These are phyloP conservation scores for Caprella mutica DNA, from an alignment of 2,888 invertebrate genomes.

Conservation along the genomic window DNA sequence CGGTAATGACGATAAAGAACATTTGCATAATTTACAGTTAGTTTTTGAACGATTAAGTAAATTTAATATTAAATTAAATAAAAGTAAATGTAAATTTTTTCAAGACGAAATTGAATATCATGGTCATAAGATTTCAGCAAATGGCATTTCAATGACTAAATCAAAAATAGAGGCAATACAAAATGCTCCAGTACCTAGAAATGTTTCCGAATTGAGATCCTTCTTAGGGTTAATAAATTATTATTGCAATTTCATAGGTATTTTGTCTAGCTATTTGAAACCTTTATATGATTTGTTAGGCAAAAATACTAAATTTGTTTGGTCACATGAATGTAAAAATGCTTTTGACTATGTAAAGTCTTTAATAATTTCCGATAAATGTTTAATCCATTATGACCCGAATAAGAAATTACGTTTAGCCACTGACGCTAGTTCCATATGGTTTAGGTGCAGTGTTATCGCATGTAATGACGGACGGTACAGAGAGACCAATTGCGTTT, in stretches of 20 bases:
- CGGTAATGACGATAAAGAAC: not conserved
- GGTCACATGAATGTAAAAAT: not conserved
- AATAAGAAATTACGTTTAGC: slow-evolving; percentile 5
- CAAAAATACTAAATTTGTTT: not conserved
- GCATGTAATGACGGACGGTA: slow-evolving; percentile 38
- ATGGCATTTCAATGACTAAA: too few species aligned
- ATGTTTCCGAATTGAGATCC: not conserved
- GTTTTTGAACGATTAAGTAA: not conserved
- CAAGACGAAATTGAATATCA: not conserved
- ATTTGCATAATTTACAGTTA: not conserved
- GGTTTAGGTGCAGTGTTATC: slow-evolving; percentile 39
- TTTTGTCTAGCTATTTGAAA: not conserved
- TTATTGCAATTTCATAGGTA: not conserved
- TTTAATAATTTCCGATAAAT: too few species aligned
- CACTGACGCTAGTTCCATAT: slow-evolving; percentile 6
- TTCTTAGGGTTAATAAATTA: not conserved
- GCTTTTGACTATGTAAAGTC: not conserved
- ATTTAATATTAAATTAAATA: not conserved
- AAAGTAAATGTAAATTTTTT: not conserved
- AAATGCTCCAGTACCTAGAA: not conserved
- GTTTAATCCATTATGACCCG: not conserved
- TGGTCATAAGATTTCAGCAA: not conserved
- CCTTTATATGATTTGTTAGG: not conserved
- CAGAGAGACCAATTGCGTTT: slow-evolving; percentile 40
- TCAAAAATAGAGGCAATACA: too few species aligned